A percentile compares a stretch with the other conserved stretches of the same genome.
These are phyloP conservation scores for Ariopsis seemanni DNA, from an alignment of 2,113 vertebrate genomes.

Conservation along the genomic window DNA sequence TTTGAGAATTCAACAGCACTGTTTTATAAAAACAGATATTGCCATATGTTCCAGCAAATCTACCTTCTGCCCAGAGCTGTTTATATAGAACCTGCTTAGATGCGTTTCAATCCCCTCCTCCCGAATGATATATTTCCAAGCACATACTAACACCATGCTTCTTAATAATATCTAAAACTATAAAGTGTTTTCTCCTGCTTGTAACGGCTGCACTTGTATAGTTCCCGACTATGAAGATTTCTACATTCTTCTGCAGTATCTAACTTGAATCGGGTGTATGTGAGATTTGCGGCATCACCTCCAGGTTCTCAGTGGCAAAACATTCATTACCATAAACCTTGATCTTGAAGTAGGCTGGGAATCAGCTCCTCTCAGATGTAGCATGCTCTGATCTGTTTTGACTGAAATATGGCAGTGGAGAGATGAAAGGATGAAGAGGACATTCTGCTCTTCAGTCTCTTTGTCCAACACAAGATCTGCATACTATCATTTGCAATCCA, in stretches of 20 bases:
- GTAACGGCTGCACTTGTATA: not conserved
- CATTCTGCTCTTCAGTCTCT: slow-evolving; percentile 8
- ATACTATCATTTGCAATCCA: slow-evolving; percentile 1
- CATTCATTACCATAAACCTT: slow-evolving; percentile 43
- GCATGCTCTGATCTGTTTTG: slow-evolving; percentile 42
- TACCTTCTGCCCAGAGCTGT: not conserved
- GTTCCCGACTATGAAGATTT: not conserved
- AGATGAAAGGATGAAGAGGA: slow-evolving; percentile 47
- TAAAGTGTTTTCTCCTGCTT: not conserved
- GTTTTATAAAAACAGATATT: not conserved
- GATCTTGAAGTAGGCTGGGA: slow-evolving; percentile 45
- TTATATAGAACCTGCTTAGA: not conserved
- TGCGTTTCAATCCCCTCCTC: not conserved
- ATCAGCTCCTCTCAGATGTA: slow-evolving; percentile 26
- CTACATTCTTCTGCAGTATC: not conserved
- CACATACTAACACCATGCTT: not conserved
- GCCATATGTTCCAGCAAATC: not conserved
- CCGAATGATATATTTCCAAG: not conserved
- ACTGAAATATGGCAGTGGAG: slow-evolving; percentile 3
- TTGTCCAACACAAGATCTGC: slow-evolving; percentile 23
- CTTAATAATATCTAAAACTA: not conserved
- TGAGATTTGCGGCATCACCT: slow-evolving; percentile 26
- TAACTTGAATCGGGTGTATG: slow-evolving; percentile 20
- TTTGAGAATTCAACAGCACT: not conserved
- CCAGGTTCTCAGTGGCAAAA: slow-evolving; percentile 35